A percentile compares a stretch with the other conserved stretches of the same genome.
phyloP scores from a whole-genome alignment of 2,113 vertebrate genomes.

The Steatornis caripensis region DNA sequence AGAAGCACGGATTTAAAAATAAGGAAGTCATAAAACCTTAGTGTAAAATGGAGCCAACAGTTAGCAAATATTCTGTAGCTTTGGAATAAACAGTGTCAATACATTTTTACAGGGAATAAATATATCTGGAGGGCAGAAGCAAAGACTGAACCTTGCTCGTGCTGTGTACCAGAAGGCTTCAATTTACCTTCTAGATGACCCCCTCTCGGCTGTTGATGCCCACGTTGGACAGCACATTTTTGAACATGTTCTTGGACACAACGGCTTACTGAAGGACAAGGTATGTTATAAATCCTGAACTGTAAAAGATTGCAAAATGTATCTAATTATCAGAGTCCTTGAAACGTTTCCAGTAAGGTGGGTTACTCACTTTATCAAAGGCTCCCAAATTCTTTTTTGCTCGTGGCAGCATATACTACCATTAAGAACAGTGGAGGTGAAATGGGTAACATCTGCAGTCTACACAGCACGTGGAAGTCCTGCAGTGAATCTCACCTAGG shows the following conservation, averaged over 20 bases:
- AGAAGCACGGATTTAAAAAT: neutral
- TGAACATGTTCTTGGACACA: slow-evolving; percentile 86
- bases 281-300: slow-evolving; percentile 57
- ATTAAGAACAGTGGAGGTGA: neutral
- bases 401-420: neutral
- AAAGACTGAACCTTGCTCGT: slow-evolving; percentile 88
- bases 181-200: slow-evolving; percentile 89
- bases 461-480: neutral
- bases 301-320: neutral
- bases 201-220: slow-evolving; percentile 89
- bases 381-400: neutral
- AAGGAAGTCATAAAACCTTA: neutral
- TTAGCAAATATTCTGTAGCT: neutral
- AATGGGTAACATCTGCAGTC: neutral
- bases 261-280: slow-evolving; percentile 85
- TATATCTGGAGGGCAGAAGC: slow-evolving; percentile 94
- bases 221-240: slow-evolving; percentile 90
- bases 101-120: slow-evolving; percentile 81
- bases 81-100: neutral
- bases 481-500: neutral
- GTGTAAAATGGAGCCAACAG: neutral
- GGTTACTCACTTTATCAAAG: neutral
- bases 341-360: neutral
- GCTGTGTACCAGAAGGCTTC: slow-evolving; percentile 87
- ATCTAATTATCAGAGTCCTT: neutral